Evolutionary conservation across 92 coral and sea anemone species (phyloP), one percentile per base, ranked within the genome.

Genomic region (Meandrina meandrites): DNA sequence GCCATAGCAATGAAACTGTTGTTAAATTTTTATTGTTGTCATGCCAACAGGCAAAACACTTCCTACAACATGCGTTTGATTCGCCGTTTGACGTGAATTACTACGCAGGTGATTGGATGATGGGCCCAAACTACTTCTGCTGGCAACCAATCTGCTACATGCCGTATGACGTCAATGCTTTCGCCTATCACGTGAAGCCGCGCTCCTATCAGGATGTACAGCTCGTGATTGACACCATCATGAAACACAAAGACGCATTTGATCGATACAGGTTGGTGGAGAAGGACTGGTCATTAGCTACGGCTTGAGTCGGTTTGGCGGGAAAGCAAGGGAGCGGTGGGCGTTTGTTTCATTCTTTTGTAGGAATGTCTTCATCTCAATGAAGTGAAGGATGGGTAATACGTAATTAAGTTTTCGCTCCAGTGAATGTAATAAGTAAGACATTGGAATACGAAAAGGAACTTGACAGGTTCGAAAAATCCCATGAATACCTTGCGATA

Each of bases 21-120:
- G 53, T 48, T 48, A 48, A 48, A 48, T n/a, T 56, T 78, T 22
- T 69, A 45, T 79, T 69, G 69, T 30, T 72, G 36, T 76, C 64
- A 56, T 86, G 27, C 58, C 84, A 60, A 16, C 85, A 96, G 99
- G 91, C 94, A 36, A 94, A 93, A 75, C 99, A 96, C 56, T 96
- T 85, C 78, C 95, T 96, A 7, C 89, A 92, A 67, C 98, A 96
- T 91, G 92, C 85, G 36, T 96, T 96, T 73, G 98, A 96, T 34
- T 79, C 81, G 34, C 95, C 98, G 6, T 96, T 90, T 89, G 98
- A 94, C 75, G 97, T 93, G 86, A 95, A 96, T 82, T 96, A 94
- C 75, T 96, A 96, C 89, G 96, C 94, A 17, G 99, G 99, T 28
- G 99, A 96, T 74, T 96, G 99, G 99, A 85, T 96, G 94, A 91